Conservation (phyloP, 2,113 vertebrate genomes). For the Pyxicephalus adspersus region DNA sequence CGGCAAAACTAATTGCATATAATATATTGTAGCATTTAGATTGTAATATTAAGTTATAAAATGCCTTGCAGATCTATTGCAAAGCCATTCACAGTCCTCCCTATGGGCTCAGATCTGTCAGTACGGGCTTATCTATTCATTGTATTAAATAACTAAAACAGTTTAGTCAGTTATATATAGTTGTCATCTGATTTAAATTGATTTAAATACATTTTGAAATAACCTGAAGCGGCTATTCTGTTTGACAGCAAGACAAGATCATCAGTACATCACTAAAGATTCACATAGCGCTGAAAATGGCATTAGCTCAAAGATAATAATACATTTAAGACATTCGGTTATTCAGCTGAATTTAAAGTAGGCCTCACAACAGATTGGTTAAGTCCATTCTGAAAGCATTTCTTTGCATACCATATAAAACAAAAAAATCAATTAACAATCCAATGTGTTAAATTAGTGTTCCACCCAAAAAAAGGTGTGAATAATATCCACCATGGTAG, state of each 20-base stretch:
- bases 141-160: conserved; percentile 46
- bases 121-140: conserved; percentile 36
- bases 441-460: too few relatives aligned
- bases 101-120: conserved; percentile 31
- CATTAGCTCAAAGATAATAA: conserved; percentile 12
- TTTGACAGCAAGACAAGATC: conserved; percentile 46
- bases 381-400: not conserved
- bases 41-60: conserved; percentile 39
- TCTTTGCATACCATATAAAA: not conserved
- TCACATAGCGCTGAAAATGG: conserved; percentile 28
- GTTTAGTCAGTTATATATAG: conserved; percentile 45
- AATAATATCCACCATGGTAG: too few relatives aligned
- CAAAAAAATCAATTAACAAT: not conserved
- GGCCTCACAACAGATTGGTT: not conserved
- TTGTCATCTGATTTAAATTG: conserved; percentile 43
- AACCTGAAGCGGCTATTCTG: conserved; percentile 43
- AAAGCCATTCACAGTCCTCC: conserved; percentile 27
- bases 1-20: conserved; percentile 14
- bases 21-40: conserved; percentile 40
- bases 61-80: conserved; percentile 43
- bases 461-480: too few relatives aligned
- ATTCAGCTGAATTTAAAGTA: not conserved
- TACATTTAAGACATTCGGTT: not conserved
- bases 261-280: conserved; percentile 43
- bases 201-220: conserved; percentile 45